Conservation (phyloP, 1,140 invertebrate genomes). For the Steinernema khuongi region DNA sequence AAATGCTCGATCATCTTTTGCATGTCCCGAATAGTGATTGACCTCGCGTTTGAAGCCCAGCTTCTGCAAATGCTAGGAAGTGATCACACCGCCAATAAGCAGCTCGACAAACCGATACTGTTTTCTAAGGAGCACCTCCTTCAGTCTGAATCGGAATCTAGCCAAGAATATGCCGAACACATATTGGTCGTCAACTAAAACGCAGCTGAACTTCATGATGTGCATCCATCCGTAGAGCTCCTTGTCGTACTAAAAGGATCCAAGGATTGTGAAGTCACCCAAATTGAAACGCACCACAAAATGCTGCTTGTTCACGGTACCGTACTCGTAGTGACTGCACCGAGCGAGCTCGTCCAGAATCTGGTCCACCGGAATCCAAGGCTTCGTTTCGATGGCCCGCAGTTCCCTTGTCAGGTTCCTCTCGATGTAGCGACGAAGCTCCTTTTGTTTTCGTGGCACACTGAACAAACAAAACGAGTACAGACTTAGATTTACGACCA, state of each 20-base stretch:
- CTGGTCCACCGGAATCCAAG: background rate
- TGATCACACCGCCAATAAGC: background rate
- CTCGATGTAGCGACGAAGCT: background rate
- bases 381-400: background rate
- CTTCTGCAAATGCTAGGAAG: background rate
- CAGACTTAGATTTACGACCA: too few relatives aligned
- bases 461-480: too few relatives aligned
- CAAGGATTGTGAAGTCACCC: background rate
- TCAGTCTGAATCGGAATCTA: background rate
- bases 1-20: constrained; percentile 4
- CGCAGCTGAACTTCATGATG: background rate
- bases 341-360: background rate
- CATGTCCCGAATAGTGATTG: background rate
- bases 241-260: background rate
- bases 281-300: background rate
- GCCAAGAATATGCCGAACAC: background rate
- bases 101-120: background rate
- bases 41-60: background rate
- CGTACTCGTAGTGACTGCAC: background rate
- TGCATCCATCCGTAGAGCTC: background rate
- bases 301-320: background rate
- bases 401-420: background rate
- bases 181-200: background rate
- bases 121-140: background rate
- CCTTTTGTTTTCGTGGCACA: too few relatives aligned